Base-by-base conservation (phyloP, 2,888 invertebrate species). In the Ormyrus rosae region DNA sequence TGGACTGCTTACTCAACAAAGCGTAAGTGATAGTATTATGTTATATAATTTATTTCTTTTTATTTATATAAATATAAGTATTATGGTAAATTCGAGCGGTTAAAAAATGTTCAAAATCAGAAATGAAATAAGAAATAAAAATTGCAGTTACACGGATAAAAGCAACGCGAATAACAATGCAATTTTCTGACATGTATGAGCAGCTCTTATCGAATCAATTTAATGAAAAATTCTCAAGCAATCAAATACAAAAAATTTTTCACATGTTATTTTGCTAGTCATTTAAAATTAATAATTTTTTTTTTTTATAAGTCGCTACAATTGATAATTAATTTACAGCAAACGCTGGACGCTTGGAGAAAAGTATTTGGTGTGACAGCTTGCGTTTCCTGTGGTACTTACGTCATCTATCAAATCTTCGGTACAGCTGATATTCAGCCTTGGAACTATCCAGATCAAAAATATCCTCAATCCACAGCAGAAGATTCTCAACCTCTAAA, bases 301-400 rank as follows among this genome's bases (percentile, higher is more conserved):
- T 34, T 34, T 34, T 34, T n/a, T n/a, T n/a, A n/a, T 4, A 34
- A 34, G 4, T 34, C 34, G 4, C 10, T n/a, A 53, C 8, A 34
- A 60, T n/a, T 46, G 48, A 63, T 51, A n/a, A 58, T 46, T 0
- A 48, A n/a, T 56, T 2, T 51, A 4, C 85, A 91, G 91, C 91
- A 91, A 87, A 87, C 89, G 51, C 87, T 91, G 78, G 91, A 84
- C 5, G 93, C 94, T 67, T 95, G 95, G 95, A 91, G 93, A 75
- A 92, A 90, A 73, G 94, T 94, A n/a, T 95, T 94, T 86, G 92
- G 92, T 71, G 91, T 94, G 53, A 92, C 94, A n/a, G 92, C 93
- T 5, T 90, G 92, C 64, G 92, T 95, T 8, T 92, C 94, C 0
- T 92, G 94, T 72, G 90, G 91, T 11, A 95, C 95, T 0, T 95